Evolutionary conservation across 2,888 invertebrate species (phyloP).

Genomic region (Drosophila stalkeri): DNA sequence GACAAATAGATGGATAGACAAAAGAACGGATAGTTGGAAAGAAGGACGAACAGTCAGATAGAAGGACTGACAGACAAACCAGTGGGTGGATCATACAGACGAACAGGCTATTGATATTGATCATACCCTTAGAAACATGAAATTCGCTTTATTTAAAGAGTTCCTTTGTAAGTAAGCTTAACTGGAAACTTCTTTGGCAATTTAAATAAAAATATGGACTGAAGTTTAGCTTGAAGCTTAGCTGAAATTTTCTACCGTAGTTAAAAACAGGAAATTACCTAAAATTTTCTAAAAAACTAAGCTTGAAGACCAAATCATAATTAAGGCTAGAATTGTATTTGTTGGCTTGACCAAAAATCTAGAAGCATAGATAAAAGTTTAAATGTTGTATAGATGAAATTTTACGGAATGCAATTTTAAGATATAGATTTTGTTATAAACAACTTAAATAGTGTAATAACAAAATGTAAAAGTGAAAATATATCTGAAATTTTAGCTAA

Average conservation of each 20-base stretch:
- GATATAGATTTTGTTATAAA: too few species aligned
- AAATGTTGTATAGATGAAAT: too few species aligned
- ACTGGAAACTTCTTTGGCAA: not conserved
- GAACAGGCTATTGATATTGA: not conserved
- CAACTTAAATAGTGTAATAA: too few species aligned
- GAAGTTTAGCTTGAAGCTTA: not conserved
- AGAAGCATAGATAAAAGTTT: too few species aligned
- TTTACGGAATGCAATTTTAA: too few species aligned
- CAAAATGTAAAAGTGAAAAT: too few species aligned
- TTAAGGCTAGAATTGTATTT: too few species aligned
- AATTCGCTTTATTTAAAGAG: too few species aligned
- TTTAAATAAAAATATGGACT: not conserved
- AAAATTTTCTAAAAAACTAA: not conserved
- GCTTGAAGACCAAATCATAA: too few species aligned
- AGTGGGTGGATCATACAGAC: not conserved
- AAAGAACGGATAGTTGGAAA: not conserved
- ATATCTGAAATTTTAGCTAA: too few species aligned
- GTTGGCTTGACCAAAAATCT: too few species aligned
- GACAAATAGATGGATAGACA: not conserved
- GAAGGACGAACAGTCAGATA: not conserved
- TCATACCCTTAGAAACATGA: not conserved
- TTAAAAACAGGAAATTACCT: not conserved
- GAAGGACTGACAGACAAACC: not conserved
- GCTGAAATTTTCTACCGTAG: too few species aligned
- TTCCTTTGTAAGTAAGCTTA: not conserved